These are phyloP conservation scores for Scaptomyza tumidula DNA, from an alignment of 2,888 invertebrate species.

Conservation along the genomic window DNA sequence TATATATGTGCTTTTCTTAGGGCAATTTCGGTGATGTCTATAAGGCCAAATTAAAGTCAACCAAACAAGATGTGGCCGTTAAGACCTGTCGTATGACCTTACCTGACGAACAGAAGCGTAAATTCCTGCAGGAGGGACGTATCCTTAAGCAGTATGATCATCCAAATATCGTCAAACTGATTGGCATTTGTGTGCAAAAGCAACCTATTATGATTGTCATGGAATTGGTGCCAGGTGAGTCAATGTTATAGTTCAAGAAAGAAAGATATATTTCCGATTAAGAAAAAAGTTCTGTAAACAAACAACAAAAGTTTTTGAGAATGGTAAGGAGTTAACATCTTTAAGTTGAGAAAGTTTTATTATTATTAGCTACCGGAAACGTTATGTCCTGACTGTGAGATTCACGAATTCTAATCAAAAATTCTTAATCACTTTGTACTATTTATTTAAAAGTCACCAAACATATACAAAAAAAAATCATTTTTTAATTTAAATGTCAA, in stretches of 20 bases:
- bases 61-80: constrained; percentile 95
- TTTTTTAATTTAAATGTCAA: too few species aligned
- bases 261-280: not conserved
- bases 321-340: too few species aligned
- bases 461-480: too few species aligned
- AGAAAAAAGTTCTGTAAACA: too few species aligned
- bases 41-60: constrained; percentile 93
- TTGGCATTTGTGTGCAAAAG: constrained; percentile 98
- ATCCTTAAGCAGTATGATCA: constrained; percentile 98
- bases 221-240: constrained; percentile 92
- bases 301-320: too few species aligned
- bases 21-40: constrained; percentile 99
- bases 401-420: too few species aligned
- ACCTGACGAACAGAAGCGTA: constrained; percentile 96
- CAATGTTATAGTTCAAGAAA: not conserved
- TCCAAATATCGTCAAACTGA: constrained; percentile 97
- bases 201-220: constrained; percentile 99
- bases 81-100: constrained; percentile 97
- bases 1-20: constrained; percentile 85
- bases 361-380: too few species aligned
- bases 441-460: too few species aligned
- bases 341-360: too few species aligned
- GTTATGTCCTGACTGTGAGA: too few species aligned
- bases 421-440: too few species aligned
- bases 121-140: constrained; percentile 97